A percentile compares a stretch with the other conserved stretches of the same genome.
Conservation (phyloP, 2,797 vertebrate genomes). For the Crocidura indochinensis region DNA sequence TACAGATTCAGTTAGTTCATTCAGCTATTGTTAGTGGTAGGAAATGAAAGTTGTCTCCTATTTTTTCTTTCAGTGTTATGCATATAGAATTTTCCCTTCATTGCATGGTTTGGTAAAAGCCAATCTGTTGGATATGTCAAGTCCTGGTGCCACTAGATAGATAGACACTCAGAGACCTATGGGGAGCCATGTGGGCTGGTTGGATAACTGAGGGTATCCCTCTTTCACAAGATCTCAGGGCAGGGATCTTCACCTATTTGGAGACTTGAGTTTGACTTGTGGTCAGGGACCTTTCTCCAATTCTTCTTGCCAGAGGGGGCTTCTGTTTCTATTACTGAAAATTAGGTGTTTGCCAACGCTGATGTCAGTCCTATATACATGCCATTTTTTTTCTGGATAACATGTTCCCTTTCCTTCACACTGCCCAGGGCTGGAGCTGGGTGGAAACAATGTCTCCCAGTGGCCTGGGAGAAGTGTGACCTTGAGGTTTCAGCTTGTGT, state of each 20-base stretch:
- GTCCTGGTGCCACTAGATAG: neutral
- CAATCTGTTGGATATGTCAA: neutral
- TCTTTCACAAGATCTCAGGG: neutral
- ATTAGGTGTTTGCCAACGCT: neutral
- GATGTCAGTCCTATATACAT: accelerated
- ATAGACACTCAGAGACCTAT: no score
- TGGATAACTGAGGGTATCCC: neutral
- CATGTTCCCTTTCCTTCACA: neutral
- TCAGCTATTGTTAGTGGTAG: neutral
- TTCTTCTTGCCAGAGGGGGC: neutral
- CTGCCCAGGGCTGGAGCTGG: neutral
- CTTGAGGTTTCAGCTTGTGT: neutral
- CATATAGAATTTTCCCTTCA: neutral
- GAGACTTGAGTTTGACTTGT: neutral
- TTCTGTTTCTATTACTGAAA: slow-evolving; percentile 3
- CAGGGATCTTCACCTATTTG: neutral
- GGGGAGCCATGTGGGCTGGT: neutral
- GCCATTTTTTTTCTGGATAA: neutral
- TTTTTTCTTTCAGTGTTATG: neutral
- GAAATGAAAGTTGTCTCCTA: neutral
- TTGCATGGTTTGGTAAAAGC: neutral
- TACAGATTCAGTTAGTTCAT: no score
- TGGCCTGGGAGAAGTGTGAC: neutral
- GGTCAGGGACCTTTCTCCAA: neutral
- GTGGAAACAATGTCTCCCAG: neutral